Conservation (phyloP, 2,113 vertebrate genomes). For the Saguinus imperator region DNA sequence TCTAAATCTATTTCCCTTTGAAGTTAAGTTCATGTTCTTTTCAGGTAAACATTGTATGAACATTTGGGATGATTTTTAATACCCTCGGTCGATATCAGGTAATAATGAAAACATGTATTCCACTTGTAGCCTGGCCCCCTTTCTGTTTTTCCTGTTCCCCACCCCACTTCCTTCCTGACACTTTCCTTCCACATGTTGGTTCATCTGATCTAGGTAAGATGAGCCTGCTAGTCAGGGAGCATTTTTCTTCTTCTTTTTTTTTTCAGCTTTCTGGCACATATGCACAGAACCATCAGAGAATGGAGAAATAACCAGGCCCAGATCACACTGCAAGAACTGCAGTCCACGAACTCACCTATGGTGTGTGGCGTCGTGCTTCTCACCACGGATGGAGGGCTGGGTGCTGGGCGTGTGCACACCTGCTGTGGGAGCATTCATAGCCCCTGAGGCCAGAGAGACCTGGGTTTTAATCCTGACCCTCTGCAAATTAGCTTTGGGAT, state of each 20-base stretch:
- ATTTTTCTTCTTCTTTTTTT: background rate
- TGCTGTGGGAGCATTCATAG: background rate
- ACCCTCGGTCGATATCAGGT: background rate
- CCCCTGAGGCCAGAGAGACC: background rate
- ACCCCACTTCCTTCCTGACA: background rate
- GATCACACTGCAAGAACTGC: accelerated
- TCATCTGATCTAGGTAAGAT: background rate
- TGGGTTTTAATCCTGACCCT: accelerated
- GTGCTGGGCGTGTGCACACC: accelerated
- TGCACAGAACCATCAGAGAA: too few relatives aligned
- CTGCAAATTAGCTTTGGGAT: background rate
- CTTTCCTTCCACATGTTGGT: background rate
- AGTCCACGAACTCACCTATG: accelerated
- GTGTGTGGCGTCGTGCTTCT: accelerated
- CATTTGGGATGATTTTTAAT: background rate
- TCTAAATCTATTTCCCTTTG: background rate
- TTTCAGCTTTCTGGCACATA: background rate
- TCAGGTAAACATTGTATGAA: background rate
- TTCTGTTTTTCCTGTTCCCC: background rate
- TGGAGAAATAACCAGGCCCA: background rate
- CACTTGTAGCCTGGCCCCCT: background rate
- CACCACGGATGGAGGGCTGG: background rate
- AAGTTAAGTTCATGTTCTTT: background rate
- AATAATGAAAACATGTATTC: background rate
- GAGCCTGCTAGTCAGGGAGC: background rate